These are phyloP conservation scores for Pseudois nayaur DNA, from an alignment of 2,113 vertebrate species.

Conservation along the genomic window DNA sequence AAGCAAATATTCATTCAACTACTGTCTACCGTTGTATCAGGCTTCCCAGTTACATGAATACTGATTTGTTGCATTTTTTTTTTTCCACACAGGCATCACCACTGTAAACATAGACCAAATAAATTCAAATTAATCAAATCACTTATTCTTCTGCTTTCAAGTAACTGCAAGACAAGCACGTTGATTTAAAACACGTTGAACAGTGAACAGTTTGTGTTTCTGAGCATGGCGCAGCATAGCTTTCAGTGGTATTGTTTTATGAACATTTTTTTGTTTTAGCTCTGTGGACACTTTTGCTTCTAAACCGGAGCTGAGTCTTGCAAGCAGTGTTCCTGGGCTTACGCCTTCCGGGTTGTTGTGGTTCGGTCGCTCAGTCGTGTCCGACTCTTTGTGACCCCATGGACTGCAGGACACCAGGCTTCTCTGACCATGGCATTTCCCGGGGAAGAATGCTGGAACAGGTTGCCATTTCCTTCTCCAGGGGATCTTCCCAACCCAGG, in stretches of 20 bases:
- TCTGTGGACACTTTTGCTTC: neutral
- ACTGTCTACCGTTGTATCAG: fast-evolving
- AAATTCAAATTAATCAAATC: neutral
- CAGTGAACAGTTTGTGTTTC: fast-evolving
- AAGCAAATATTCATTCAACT: neutral
- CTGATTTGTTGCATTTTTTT: neutral
- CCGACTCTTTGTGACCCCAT: neutral
- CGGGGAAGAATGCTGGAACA: neutral
- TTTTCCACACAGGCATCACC: neutral
- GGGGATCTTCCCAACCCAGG: neutral
- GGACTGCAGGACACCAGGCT: neutral
- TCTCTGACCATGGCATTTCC: neutral
- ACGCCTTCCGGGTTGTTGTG: neutral
- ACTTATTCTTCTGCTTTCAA: neutral
- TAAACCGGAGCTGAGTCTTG: fast-evolving
- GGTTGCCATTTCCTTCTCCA: neutral
- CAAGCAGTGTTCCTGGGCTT: fast-evolving
- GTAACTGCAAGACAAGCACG: neutral
- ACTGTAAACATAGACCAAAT: neutral
- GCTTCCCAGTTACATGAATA: neutral
- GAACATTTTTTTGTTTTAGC: neutral
- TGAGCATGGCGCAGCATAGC: fast-evolving
- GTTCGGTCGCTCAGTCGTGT: fast-evolving
- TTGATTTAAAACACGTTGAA: fast-evolving
- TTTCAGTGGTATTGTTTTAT: neutral